Base-by-base conservation (phyloP, 2,888 invertebrate genomes). In the Glaucopsyche alexis region DNA sequence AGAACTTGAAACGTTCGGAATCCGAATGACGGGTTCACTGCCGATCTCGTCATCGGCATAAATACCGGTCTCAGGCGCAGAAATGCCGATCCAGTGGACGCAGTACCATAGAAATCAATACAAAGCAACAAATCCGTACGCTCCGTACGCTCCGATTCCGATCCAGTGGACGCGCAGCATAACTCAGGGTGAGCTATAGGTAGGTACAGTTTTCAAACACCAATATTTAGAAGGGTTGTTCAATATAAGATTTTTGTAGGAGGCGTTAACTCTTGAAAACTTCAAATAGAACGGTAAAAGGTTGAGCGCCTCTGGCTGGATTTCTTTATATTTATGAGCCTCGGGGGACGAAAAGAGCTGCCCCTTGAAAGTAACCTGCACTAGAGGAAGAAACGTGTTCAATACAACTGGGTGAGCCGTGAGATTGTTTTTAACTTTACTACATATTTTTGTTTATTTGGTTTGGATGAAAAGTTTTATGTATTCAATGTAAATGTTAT, bases 221-320 rank as follows among this genome's bases (percentile, higher is more conserved):
- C 55, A 55, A 52, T 52, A 16, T 52, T 52, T 4, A 52, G 52
- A 52, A 9, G 52, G 52, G 52, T 16, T 52, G 52, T 52, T 52
- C 16, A 29, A 29, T 29, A 29, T 29, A 29, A 2, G 29, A 52
- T n/a, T n/a, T 52, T 38, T 64, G 38, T 38, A 40, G n/a, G 8
- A 2, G 13, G 65, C 38, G 65, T 40, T 14, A 65, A 65, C 9
- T 65, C 40, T n/a, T 8, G 19, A 19, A 65, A 65, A 65, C 65
- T 65, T 65, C 40, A 65, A 65, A 65, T 65, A n/a, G 65, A 65
- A 65, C 40, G 40, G 65, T 65, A 40, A 65, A 40, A 65, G 65
- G 65, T 65, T 65, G 65, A 40, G 65, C 38, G 40, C n/a, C n/a
- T 40, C 40, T 40, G 64, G 38, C 7, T 38, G 40, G 65, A 60